A percentile compares a stretch with the other conserved stretches of the same genome.
phyloP scores from a whole-genome alignment of 2,797 vertebrate genomes.

The Champsocephalus esox region DNA sequence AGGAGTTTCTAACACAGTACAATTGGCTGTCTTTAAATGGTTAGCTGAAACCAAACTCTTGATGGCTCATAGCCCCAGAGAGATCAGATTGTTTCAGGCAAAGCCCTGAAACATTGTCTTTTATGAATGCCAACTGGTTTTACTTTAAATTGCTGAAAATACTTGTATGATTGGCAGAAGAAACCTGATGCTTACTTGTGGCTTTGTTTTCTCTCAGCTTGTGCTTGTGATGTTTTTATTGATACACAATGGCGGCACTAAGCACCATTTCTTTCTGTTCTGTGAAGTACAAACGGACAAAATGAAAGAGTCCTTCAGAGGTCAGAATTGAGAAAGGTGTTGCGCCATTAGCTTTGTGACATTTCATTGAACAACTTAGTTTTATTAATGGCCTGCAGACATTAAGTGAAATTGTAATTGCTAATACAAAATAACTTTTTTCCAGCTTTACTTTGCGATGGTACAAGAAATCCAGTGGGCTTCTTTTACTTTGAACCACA shows the following conservation, averaged over 20 bases:
- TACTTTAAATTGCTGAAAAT: slow-evolving; percentile 63
- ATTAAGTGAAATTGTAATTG: slow-evolving; percentile 27
- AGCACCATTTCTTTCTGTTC: slow-evolving; percentile 26
- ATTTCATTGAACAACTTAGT: slow-evolving; percentile 43
- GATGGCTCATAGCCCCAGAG: slow-evolving; percentile 42
- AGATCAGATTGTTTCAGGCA: slow-evolving; percentile 42
- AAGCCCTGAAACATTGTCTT: slow-evolving; percentile 45
- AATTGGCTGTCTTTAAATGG: slow-evolving; percentile 61
- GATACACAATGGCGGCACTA: slow-evolving; percentile 22
- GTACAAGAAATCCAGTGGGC: slow-evolving; percentile 1
- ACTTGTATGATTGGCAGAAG: slow-evolving; percentile 59
- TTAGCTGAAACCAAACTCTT: slow-evolving; percentile 60
- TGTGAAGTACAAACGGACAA: slow-evolving; percentile 22
- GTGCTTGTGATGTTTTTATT: slow-evolving; percentile 42
- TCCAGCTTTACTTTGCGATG: slow-evolving; percentile 10
- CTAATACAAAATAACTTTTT: slow-evolving; percentile 6
- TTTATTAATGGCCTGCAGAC: slow-evolving; percentile 39
- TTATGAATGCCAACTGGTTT: slow-evolving; percentile 42
- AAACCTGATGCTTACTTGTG: slow-evolving; percentile 51
- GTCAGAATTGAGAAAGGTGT: slow-evolving; percentile 42
- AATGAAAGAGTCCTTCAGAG: slow-evolving; percentile 33
- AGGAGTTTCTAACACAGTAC: slow-evolving; percentile 42
- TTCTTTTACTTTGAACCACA: slow-evolving; percentile 5
- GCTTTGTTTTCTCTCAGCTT: slow-evolving; percentile 29
- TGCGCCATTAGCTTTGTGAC: slow-evolving; percentile 50